Base-by-base conservation (phyloP, 2,888 invertebrate species). In the Parthenolecanium corni region DNA sequence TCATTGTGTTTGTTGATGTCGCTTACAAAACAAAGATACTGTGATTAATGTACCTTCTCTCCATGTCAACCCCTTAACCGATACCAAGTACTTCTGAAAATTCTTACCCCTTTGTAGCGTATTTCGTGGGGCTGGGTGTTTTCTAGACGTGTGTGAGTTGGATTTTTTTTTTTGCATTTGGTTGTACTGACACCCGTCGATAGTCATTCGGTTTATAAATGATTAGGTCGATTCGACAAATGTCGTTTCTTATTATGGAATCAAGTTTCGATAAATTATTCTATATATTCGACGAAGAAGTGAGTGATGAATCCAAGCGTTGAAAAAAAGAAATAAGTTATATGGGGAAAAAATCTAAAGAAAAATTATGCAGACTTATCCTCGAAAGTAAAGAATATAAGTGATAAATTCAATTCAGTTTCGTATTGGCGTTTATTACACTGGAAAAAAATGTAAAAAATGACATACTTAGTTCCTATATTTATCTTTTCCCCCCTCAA, bases 1-100 rank as follows among this genome's bases (percentile, higher is more conserved):
- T 58, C 58, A 58, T 58, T 58, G 49, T 58, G 58, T 58, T 58
- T 58, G 58, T 58, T 58, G 58, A 58, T 58, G 58, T 58, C 58
- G 58, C 47, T 58, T 58, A 58, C 58, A 58, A 58, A 58, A 58
- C 58, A 58, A 58, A 58, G 58, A 58, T 58, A 58, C 58, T 58
- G 58, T 58, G 58, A 58, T 58, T 58, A 58, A 58, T 58, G 58
- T 58, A 58, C 58, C 58, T 58, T 47, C 47, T 58, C 58, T 31
- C 31, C 31, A 6, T 58, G 58, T 58, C 58, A 58, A 58, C 58
- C 58, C 56, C 58, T 58, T 58, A 49, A 31, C 31, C 31, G 31
- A 31, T 31, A 31, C 31, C 9, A 6, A 9, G 31, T 31, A 31
- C 31, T 31, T 31, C 31, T 4, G 9, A 31, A 31, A 31, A 31